Conservation (phyloP, 1,140 invertebrate species). For the Drosophila dunni region DNA sequence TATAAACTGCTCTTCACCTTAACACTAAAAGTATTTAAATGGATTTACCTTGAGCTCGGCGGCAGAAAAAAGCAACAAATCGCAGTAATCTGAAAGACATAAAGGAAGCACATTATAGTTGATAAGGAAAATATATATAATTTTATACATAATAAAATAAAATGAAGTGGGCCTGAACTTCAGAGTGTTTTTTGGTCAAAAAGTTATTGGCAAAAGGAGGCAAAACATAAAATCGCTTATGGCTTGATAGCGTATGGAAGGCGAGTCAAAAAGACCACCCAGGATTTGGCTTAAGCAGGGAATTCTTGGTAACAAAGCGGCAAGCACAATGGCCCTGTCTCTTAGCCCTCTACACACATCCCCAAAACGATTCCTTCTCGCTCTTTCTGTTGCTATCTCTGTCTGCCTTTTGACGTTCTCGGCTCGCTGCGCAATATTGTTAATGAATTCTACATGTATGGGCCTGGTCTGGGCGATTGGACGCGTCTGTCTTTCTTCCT, state of each 20-base stretch:
- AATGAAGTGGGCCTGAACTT: background rate
- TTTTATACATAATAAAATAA: background rate
- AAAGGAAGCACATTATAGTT: background rate
- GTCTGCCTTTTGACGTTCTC: constrained; percentile 1
- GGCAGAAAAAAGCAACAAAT: background rate
- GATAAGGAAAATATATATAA: background rate
- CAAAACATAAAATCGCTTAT: constrained; percentile 37
- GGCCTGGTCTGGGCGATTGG: constrained; percentile 35
- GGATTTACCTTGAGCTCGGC: constrained; percentile 7
- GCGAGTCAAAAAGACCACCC: constrained; percentile 62
- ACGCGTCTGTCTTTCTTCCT: constrained; percentile 26
- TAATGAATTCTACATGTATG: constrained; percentile 78
- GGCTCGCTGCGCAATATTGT: constrained; percentile 65
- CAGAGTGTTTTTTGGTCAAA: background rate
- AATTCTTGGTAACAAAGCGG: constrained; percentile 67
- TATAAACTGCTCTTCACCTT: background rate
- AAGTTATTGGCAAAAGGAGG: constrained; percentile 1
- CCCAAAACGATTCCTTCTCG: background rate
- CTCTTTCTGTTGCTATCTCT: constrained; percentile 12
- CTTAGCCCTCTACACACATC: background rate
- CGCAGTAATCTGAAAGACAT: constrained; percentile 1
- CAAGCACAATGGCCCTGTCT: constrained; percentile 19
- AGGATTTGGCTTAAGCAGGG: constrained; percentile 62
- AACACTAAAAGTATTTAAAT: constrained; percentile 9
- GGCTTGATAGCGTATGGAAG: constrained; percentile 28